These are phyloP conservation scores for Halesus radiatus DNA, from an alignment of 1,140 invertebrate species.

Conservation along the genomic window DNA sequence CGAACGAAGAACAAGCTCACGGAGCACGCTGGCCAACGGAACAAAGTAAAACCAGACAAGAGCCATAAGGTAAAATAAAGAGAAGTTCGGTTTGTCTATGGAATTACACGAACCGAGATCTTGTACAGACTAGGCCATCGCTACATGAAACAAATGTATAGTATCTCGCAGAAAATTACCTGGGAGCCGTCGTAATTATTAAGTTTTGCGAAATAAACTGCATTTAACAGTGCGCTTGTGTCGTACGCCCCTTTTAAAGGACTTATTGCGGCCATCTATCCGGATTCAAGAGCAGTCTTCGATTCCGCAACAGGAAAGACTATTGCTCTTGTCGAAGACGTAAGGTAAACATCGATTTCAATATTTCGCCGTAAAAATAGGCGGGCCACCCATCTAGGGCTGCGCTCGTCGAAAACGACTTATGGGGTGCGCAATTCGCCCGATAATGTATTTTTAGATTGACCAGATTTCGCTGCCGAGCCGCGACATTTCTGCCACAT, in stretches of 20 bases:
- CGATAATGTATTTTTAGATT: conserved; percentile 70
- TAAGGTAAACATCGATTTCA: conserved; percentile 72
- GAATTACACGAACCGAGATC: conserved; percentile 70
- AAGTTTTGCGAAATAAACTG: conserved; percentile 70
- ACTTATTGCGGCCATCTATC: conserved; percentile 65
- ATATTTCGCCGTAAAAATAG: conserved; percentile 67
- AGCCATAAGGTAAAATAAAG: not conserved
- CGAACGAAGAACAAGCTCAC: too few species aligned
- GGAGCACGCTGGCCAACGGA: conserved; percentile 7
- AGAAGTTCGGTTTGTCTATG: conserved; percentile 63
- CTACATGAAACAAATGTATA: conserved; percentile 71
- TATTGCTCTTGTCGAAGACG: conserved; percentile 67
- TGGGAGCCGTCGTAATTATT: conserved; percentile 71
- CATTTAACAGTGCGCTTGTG: conserved; percentile 68
- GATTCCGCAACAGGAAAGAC: conserved; percentile 68
- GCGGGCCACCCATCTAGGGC: conserved; percentile 59
- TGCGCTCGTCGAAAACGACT: conserved; percentile 58
- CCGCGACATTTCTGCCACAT: conserved; percentile 70
- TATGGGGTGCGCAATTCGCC: conserved; percentile 62
- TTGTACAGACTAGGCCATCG: conserved; percentile 72
- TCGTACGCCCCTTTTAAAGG: conserved; percentile 64
- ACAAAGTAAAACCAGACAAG: conserved; percentile 13
- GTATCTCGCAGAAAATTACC: conserved; percentile 71
- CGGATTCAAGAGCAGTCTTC: conserved; percentile 69
- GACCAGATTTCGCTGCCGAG: conserved; percentile 71